Base-by-base conservation (phyloP, 2,888 invertebrate species). In the Vannuccia rotundouncinata region DNA sequence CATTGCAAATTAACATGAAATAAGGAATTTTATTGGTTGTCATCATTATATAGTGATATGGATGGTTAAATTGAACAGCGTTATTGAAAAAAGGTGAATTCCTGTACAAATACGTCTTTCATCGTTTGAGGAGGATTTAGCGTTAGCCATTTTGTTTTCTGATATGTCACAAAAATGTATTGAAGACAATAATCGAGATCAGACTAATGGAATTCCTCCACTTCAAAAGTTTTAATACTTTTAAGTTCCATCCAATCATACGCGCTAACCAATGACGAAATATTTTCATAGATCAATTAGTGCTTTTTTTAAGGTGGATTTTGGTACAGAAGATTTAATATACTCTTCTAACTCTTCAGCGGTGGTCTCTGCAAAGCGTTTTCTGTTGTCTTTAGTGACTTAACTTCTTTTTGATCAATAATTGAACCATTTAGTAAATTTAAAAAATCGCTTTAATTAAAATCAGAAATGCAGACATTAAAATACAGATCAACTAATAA, bases 241-340 rank as follows among this genome's bases (percentile, higher is more conserved):
- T 66, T 22, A 66, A 5, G 66, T 66, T 66, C 25, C 66, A 66
- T 66, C 66, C 66, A 66, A 66, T 66, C 66, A 5, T n/a, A 66
- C 22, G 66, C 66, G 66, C 66, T 66, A 66, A 66, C 66, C 66
- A 66, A 66, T 22, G 25, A 22, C 66, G 66, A 66, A 66, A 66
- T 22, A 66, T 66, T 66, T 66, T 66, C 66, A 75, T 75, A 25
- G 45, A 75, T n/a, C 76, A 30, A 75, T 13, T 75, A 27, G 17
- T 75, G n/a, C n/a, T 75, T 75, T 75, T n/a, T 75, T 75, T 75
- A 75, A 30, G 30, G 76, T 75, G 5, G 76, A 2, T 75, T 30
- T 75, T 75, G 76, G 45, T 28, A 75, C 29, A 5, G 76, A 75
- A 75, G 76, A 75, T 75, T 75, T 75, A n/a, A 31, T 75, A 75